Evolutionary conservation across 1,140 invertebrate genomes (phyloP).

Genomic region (Listronotus oregonensis): DNA sequence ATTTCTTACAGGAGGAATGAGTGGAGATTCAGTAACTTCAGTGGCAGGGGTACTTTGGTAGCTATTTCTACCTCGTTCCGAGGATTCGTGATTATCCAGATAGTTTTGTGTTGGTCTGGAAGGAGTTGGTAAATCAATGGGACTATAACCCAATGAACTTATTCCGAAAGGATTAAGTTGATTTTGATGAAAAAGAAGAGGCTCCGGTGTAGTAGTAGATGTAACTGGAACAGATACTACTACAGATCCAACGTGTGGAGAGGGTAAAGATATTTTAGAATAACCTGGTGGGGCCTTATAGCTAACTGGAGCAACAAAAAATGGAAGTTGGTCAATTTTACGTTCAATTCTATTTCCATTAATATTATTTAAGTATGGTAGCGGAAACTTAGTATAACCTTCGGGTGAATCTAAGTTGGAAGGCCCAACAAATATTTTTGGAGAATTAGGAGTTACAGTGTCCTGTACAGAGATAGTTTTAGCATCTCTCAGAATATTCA

Average conservation of each 20-base stretch:
- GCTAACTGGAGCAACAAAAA: slow-evolving; percentile 82
- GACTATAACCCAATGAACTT: slow-evolving; percentile 1
- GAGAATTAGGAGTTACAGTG: slow-evolving; percentile 66
- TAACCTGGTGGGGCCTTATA: slow-evolving; percentile 80
- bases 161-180: slow-evolving; percentile 5
- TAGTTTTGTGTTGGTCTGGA: slow-evolving; percentile 2
- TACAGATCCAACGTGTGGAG: slow-evolving; percentile 83
- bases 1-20: slow-evolving; percentile 1
- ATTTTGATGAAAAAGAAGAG: slow-evolving; percentile 14
- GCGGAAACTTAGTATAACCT: slow-evolving; percentile 78
- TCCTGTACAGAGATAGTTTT: slow-evolving; percentile 78
- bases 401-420: slow-evolving; percentile 70
- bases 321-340: slow-evolving; percentile 74
- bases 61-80: background rate
- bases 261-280: slow-evolving; percentile 80
- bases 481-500: slow-evolving; percentile 69
- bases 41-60: slow-evolving; percentile 7
- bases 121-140: background rate
- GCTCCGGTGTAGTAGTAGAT: slow-evolving; percentile 22
- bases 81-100: slow-evolving; percentile 2
- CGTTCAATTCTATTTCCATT: slow-evolving; percentile 72
- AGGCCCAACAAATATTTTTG: slow-evolving; percentile 80
- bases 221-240: slow-evolving; percentile 63
- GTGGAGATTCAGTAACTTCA: background rate
- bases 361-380: slow-evolving; percentile 78